Conservation (phyloP, 2,888 invertebrate species). For the Cylloceria caligata region DNA sequence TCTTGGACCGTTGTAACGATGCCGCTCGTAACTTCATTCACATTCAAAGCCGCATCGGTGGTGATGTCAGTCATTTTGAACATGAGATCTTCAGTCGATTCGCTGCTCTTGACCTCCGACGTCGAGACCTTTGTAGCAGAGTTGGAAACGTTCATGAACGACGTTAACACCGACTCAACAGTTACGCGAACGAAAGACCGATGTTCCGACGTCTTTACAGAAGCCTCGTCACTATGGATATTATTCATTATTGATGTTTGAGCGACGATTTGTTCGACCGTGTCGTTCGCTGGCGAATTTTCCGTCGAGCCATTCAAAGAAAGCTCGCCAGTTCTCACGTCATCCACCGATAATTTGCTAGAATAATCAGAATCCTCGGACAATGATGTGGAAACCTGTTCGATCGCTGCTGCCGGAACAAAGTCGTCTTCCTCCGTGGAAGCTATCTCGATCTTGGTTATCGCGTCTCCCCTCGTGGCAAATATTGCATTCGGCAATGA, state of each 20-base stretch:
- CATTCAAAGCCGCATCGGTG: constrained; percentile 31
- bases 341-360: constrained; percentile 58
- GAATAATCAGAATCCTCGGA: constrained; percentile 63
- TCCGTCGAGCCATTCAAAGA: constrained; percentile 59
- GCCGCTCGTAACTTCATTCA: constrained; percentile 1
- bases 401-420: constrained; percentile 37
- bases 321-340: constrained; percentile 41
- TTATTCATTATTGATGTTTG: constrained; percentile 34
- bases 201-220: constrained; percentile 24
- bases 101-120: constrained; percentile 47
- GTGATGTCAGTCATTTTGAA: constrained; percentile 76
- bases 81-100: constrained; percentile 73
- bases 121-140: constrained; percentile 8
- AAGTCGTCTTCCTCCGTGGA: constrained; percentile 51
- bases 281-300: constrained; percentile 49
- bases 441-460: constrained; percentile 25
- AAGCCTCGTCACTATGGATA: constrained; percentile 14
- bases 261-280: constrained; percentile 17
- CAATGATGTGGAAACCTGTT: constrained; percentile 56
- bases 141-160: constrained; percentile 34
- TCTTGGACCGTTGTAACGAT: constrained; percentile 56
- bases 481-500: neutral
- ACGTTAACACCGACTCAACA: constrained; percentile 35
- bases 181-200: constrained; percentile 35
- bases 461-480: constrained; percentile 7